Base-by-base conservation (phyloP, 2,888 invertebrate species). In the Callosobruchus maculatus region DNA sequence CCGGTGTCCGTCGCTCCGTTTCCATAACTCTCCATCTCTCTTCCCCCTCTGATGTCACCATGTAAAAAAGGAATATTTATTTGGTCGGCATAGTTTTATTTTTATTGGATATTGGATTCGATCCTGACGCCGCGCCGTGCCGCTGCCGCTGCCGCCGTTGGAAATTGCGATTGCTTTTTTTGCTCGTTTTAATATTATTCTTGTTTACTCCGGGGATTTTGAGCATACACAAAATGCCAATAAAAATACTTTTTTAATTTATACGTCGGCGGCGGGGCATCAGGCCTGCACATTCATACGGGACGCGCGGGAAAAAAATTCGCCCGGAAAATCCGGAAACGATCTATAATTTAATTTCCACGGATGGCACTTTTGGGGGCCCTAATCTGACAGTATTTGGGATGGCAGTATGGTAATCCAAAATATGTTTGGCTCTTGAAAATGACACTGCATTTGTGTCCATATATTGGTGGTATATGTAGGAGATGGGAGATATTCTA, bases 21-120 rank as follows among this genome's bases (percentile, higher is more conserved):
- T 84, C 86, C 84, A 86, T 86, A 86, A 86, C 84, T 86, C 85
- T 85, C 82, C 81, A 81, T 82, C 83, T 81, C 82, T 81, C 80
- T 77, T 71, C 18, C 75, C 79, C 78, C 71, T 67, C 76, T 73
- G 76, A 72, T 79, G 81, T 81, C 82, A 80, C 81, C 81, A 80
- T 80, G 79, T 78, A 80, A 82, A 83, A 83, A 82, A 82, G 82
- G 83, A 82, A 85, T 85, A 85, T 84, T 84, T 85, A 85, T 85
- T 84, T 83, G 83, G 80, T 81, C 83, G 82, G 83, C 84, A 85
- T 85, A 85, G 84, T 85, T 85, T 85, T 84, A 84, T 84, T 84
- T 84, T 83, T 83, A 84, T 83, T 83, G 84, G 83, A 84, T 85
- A 84, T 85, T 85, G 84, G 84, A 83, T 84, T 81, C 82, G 83